These are phyloP conservation scores for Asarcornis scutulata DNA, from an alignment of 2,113 vertebrate species.

Conservation along the genomic window DNA sequence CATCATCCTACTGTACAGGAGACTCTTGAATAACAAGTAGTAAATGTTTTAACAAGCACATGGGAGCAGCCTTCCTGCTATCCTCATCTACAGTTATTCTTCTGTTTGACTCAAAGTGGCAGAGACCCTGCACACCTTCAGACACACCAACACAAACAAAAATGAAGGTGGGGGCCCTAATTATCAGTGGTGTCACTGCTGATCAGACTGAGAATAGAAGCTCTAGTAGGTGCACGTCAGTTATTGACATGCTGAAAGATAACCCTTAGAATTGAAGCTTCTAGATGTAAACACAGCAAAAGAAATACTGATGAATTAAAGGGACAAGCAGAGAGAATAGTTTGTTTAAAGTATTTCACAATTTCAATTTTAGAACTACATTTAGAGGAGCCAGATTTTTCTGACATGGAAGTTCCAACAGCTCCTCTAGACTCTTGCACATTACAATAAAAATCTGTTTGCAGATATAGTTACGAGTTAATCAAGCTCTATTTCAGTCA, in stretches of 20 bases:
- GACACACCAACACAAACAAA: not conserved
- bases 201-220: not conserved
- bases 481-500: not conserved
- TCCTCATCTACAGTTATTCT: not conserved
- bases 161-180: not conserved
- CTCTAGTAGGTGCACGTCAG: not conserved
- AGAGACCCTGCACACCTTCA: not conserved
- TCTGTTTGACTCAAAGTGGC: not conserved
- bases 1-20: not conserved
- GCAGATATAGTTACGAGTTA: not conserved
- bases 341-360: not conserved
- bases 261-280: not conserved
- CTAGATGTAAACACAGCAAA: not conserved
- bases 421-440: not conserved
- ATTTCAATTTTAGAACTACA: not conserved
- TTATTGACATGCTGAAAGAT: fast-evolving
- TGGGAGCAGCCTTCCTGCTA: not conserved
- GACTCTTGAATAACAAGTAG: not conserved
- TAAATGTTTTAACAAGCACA: not conserved
- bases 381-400: not conserved
- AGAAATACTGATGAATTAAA: not conserved
- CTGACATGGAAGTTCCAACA: not conserved
- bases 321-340: not conserved
- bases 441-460: not conserved
- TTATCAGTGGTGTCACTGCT: not conserved